phyloP scores from a whole-genome alignment of 2,113 vertebrate species.

The Protomyctophum bolini region DNA sequence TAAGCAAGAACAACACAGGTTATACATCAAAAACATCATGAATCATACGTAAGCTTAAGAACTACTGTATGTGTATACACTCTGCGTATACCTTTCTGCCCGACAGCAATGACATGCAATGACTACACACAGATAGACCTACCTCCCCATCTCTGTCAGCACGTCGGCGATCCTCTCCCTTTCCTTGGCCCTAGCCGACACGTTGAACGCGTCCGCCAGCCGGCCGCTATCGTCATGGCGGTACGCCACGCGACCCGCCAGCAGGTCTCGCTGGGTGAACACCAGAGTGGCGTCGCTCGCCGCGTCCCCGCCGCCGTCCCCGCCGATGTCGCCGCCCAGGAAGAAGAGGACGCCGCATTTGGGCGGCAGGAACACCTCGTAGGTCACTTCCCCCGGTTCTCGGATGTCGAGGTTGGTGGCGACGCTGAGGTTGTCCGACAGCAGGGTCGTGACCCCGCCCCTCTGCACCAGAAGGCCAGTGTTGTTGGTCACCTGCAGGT shows the following conservation, averaged over 20 bases:
- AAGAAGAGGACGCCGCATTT: constrained; percentile 79
- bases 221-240: constrained; percentile 77
- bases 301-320: constrained; percentile 46
- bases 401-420: constrained; percentile 87
- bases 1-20: too few species aligned
- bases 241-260: constrained; percentile 76
- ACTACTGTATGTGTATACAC: too few species aligned
- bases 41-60: too few species aligned
- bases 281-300: constrained; percentile 43
- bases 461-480: constrained; percentile 83
- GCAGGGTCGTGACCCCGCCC: constrained; percentile 73
- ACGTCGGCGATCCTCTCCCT: constrained; percentile 4
- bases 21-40: too few species aligned
- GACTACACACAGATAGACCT: constrained; percentile 15
- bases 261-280: constrained; percentile 83
- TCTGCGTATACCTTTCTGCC: too few species aligned
- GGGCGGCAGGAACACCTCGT: constrained; percentile 78
- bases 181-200: constrained; percentile 74
- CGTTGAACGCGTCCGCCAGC: constrained; percentile 80
- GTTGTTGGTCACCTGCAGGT: constrained; percentile 81
- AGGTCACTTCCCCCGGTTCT: constrained; percentile 79
- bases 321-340: constrained; percentile 28
- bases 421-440: constrained; percentile 81
- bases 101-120: too few species aligned
- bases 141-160: background rate